phyloP scores from a whole-genome alignment of 2,113 vertebrate genomes.

The Mobula birostris region DNA sequence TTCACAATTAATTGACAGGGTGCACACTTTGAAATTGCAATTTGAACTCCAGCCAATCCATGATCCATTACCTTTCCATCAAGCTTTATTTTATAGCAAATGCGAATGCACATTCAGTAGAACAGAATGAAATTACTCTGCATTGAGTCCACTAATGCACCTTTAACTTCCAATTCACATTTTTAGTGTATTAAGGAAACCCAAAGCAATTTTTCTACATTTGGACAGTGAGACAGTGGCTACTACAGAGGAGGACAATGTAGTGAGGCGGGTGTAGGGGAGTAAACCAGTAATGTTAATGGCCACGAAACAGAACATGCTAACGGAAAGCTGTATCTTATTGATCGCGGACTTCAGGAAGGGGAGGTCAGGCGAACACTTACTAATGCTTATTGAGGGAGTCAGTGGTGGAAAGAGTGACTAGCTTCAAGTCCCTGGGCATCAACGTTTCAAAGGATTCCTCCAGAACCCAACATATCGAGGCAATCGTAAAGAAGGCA shows the following conservation, averaged over 20 bases:
- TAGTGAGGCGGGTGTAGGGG: neutral
- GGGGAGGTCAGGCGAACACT: no score
- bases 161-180: neutral
- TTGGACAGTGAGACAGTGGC: neutral
- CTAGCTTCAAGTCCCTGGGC: no score
- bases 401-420: no score
- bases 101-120: neutral
- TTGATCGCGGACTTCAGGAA: neutral
- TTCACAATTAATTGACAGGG: slow-evolving; percentile 25
- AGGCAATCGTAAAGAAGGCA: no score
- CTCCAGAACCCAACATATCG: no score
- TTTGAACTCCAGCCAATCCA: neutral
- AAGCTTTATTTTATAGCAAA: neutral
- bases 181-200: neutral
- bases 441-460: no score
- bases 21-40: neutral
- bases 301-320: neutral
- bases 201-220: neutral
- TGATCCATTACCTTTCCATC: neutral
- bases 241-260: neutral
- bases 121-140: neutral
- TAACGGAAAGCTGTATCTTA: neutral
- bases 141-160: neutral
- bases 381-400: no score
- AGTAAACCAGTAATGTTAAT: neutral